Percentiles rank a stretch among this genome's conserved stretches.
phyloP scores from a whole-genome alignment of 2,113 vertebrate species.

The Ariopsis seemanni region DNA sequence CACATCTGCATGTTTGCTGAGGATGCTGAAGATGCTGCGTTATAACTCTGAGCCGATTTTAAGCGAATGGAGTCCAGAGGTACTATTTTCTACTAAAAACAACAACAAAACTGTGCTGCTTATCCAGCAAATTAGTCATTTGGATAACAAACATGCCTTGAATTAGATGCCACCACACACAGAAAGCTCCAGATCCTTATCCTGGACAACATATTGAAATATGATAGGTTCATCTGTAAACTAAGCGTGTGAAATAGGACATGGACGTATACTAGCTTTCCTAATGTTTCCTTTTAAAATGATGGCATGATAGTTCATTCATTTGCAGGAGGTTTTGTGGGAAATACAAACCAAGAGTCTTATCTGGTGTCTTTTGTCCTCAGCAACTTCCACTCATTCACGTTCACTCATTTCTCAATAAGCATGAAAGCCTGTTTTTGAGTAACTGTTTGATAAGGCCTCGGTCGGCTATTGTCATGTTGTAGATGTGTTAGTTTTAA shows the following conservation, averaged over 20 bases:
- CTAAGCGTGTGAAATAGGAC: neutral
- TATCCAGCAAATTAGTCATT: neutral
- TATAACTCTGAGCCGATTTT: constrained; percentile 17
- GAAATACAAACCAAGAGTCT: neutral
- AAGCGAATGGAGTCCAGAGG: constrained; percentile 16
- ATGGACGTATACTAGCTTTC: neutral
- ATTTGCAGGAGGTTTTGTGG: neutral
- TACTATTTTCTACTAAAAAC: constrained; percentile 5
- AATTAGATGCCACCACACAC: neutral
- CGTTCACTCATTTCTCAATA: neutral
- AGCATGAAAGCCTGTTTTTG: neutral
- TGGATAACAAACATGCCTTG: neutral
- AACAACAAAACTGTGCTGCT: neutral
- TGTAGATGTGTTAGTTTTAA: neutral
- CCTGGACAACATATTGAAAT: neutral
- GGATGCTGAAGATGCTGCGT: constrained; percentile 16
- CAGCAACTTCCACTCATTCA: constrained; percentile 5
- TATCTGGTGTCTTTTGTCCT: neutral
- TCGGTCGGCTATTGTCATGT: neutral
- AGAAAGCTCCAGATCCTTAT: neutral
- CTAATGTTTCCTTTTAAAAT: neutral
- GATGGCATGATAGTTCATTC: neutral
- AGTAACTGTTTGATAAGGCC: neutral
- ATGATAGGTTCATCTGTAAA: neutral
- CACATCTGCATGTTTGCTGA: constrained; percentile 19